A percentile compares a stretch with the other conserved stretches of the same genome.
Evolutionary conservation across 2,797 vertebrate species (phyloP).

Genomic region (Acanthurus leucopareius): DNA sequence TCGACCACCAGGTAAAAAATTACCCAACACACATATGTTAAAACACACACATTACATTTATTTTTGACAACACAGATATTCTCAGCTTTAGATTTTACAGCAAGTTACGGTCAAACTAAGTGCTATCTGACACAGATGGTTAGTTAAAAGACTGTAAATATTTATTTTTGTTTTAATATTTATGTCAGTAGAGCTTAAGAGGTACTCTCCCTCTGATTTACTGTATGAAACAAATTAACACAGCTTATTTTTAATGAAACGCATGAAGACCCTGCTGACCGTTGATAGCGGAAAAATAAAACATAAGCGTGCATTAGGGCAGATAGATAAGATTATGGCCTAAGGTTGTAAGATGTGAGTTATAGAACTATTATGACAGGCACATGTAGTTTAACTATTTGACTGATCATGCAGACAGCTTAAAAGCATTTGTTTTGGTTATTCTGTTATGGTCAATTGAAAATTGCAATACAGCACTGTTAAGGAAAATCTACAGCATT

Average conservation of each 20-base stretch:
- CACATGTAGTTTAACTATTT: too few relatives aligned
- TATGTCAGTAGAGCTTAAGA: slow-evolving; percentile 1
- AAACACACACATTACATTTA: not conserved
- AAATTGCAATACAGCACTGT: too few relatives aligned
- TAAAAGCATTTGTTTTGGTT: too few relatives aligned
- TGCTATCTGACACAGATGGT: not conserved
- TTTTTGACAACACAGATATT: not conserved
- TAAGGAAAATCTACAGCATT: too few relatives aligned
- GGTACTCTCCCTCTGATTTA: slow-evolving; percentile 6
- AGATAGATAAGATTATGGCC: too few relatives aligned
- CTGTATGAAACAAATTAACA: not conserved
- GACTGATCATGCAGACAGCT: too few relatives aligned
- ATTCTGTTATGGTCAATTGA: too few relatives aligned
- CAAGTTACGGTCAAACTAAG: not conserved
- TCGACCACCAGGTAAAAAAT: slow-evolving; percentile 74
- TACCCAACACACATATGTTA: not conserved
- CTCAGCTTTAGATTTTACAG: not conserved
- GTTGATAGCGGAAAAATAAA: rapidly evolving
- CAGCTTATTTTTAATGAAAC: not conserved
- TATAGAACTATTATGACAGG: too few relatives aligned
- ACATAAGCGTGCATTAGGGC: not conserved
- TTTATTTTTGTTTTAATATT: not conserved
- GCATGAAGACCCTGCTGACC: not conserved
- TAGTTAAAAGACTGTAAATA: not conserved
- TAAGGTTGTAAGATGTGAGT: too few relatives aligned